Conservation (phyloP, 2,797 vertebrate species). For the Sphenodon punctatus region DNA sequence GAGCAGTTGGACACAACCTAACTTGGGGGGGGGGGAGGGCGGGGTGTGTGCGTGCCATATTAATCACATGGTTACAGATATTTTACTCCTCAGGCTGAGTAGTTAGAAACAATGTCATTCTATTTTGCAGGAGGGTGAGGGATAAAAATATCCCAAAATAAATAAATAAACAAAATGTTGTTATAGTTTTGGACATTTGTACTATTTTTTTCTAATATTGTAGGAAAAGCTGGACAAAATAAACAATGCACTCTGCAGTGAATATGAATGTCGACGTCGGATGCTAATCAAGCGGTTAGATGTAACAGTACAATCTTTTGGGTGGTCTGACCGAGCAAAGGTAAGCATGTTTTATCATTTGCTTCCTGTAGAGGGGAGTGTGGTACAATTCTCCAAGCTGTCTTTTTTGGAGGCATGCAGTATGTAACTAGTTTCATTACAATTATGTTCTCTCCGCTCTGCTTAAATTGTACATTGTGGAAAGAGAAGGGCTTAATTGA, state of each 20-base stretch:
- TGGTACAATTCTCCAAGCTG: not conserved
- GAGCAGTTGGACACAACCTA: not conserved
- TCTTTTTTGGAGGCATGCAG: not conserved
- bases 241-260: slow-evolving; percentile 82
- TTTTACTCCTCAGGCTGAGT: not conserved
- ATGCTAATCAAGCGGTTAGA: slow-evolving; percentile 97
- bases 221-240: slow-evolving; percentile 87
- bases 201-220: not conserved
- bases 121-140: too few relatives aligned
- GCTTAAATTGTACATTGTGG: not conserved
- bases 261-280: slow-evolving; percentile 93
- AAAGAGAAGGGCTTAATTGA: not conserved
- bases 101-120: not conserved
- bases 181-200: too few relatives aligned
- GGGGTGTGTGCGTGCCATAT: too few relatives aligned
- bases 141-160: too few relatives aligned
- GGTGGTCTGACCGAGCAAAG: slow-evolving; percentile 97
- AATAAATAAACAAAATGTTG: too few relatives aligned
- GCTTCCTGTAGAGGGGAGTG: slow-evolving; percentile 54
- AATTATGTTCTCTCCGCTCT: not conserved
- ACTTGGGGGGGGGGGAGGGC: not conserved
- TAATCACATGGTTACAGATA: not conserved
- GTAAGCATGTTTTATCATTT: slow-evolving; percentile 63
- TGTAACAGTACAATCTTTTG: slow-evolving; percentile 95
- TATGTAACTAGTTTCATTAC: not conserved